These are phyloP conservation scores for Dioctria rufipes DNA, from an alignment of 2,888 invertebrate genomes.

Conservation along the genomic window DNA sequence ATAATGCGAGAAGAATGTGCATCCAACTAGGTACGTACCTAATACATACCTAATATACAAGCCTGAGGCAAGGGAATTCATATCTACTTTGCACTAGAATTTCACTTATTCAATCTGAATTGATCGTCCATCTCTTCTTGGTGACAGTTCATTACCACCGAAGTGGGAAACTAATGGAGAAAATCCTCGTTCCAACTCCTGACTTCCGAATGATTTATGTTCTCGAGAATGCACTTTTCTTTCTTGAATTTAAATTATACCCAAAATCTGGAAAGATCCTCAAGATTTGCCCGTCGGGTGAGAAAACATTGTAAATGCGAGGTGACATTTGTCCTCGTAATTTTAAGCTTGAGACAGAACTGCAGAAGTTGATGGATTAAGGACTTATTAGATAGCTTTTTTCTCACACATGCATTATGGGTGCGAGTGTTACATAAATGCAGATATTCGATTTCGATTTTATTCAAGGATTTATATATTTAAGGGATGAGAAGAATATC, in stretches of 20 bases:
- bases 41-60: not conserved
- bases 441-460: constrained; percentile 23
- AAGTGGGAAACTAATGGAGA: constrained; percentile 56
- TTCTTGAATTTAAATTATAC: constrained; percentile 51
- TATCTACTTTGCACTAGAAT: constrained; percentile 41
- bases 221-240: constrained; percentile 46
- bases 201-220: constrained; percentile 48
- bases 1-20: not conserved
- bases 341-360: constrained; percentile 44
- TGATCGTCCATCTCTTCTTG: constrained; percentile 55
- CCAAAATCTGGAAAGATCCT: constrained; percentile 28
- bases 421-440: not conserved
- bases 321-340: constrained; percentile 49
- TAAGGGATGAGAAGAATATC: not conserved
- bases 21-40: not conserved
- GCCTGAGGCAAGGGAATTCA: constrained; percentile 27
- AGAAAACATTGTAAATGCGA: constrained; percentile 43
- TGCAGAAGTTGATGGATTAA: constrained; percentile 49
- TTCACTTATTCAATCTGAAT: constrained; percentile 55
- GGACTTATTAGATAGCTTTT: constrained; percentile 39
- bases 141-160: constrained; percentile 56
- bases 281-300: constrained; percentile 1
- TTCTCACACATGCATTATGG: not conserved
- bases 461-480: not conserved
- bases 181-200: constrained; percentile 49